These are phyloP conservation scores for Scelioninae gen. 2 DNA, from an alignment of 2,888 invertebrate genomes.

Conservation along the genomic window DNA sequence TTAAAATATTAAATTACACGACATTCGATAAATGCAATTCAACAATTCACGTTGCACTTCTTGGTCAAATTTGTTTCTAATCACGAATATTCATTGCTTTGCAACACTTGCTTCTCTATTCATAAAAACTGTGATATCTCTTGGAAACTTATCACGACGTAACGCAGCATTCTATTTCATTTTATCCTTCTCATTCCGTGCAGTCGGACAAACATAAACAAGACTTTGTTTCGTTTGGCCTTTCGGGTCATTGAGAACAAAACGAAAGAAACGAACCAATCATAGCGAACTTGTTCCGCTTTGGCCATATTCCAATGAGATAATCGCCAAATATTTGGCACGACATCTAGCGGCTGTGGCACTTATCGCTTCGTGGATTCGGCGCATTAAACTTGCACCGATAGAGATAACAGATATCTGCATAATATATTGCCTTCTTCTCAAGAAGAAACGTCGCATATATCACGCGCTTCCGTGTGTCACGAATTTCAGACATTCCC, in stretches of 20 bases:
- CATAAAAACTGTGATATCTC: constrained; percentile 13
- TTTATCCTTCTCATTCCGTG: neutral
- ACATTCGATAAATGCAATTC: too few relatives aligned
- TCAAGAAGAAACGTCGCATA: constrained; percentile 22
- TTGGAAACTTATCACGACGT: constrained; percentile 26
- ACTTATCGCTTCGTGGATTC: constrained; percentile 37
- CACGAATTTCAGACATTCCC: constrained; percentile 26
- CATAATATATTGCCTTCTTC: constrained; percentile 37
- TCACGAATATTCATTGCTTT: too few relatives aligned
- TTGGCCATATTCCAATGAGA: constrained; percentile 34
- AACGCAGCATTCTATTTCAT: constrained; percentile 17
- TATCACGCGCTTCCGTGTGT: constrained; percentile 31
- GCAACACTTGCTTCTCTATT: constrained; percentile 7
- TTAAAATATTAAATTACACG: too few relatives aligned
- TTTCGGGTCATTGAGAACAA: constrained; percentile 41
- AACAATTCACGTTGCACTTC: too few relatives aligned
- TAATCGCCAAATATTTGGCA: constrained; percentile 51
- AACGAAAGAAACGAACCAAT: constrained; percentile 39
- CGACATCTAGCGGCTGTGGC: constrained; percentile 30
- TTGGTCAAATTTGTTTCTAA: too few relatives aligned
- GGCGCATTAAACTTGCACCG: constrained; percentile 36
- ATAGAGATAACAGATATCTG: constrained; percentile 48
- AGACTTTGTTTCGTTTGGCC: constrained; percentile 46
- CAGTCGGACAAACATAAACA: constrained; percentile 22
- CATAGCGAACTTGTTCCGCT: constrained; percentile 32